These are phyloP conservation scores for Lathronympha strigana DNA, from an alignment of 2,888 invertebrate species.

Conservation along the genomic window DNA sequence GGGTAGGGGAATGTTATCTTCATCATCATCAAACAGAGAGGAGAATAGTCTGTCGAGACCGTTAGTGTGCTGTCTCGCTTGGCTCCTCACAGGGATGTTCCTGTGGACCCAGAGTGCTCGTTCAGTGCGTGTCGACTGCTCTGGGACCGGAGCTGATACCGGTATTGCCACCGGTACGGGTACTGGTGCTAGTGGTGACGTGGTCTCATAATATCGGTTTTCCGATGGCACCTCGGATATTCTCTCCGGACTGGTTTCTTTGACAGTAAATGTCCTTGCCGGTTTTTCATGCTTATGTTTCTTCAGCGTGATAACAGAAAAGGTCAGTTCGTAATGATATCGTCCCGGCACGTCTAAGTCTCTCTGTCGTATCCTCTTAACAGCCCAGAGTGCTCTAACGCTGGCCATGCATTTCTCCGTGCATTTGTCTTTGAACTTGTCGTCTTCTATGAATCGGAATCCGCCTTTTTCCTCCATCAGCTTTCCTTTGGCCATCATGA, in stretches of 20 bases:
- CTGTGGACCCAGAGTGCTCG: constrained; percentile 74
- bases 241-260: constrained; percentile 74
- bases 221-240: constrained; percentile 52
- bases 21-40: constrained; percentile 70
- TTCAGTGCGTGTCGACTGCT: constrained; percentile 57
- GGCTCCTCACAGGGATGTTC: constrained; percentile 63
- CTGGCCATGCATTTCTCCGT: constrained; percentile 77
- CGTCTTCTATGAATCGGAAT: constrained; percentile 83
- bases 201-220: constrained; percentile 47
- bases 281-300: constrained; percentile 78
- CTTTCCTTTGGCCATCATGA: constrained; percentile 86
- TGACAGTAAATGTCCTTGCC: constrained; percentile 86
- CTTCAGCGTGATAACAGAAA: constrained; percentile 83
- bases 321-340: constrained; percentile 86
- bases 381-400: constrained; percentile 87
- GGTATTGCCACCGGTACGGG: no score
- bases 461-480: constrained; percentile 81
- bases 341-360: constrained; percentile 76
- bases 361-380: constrained; percentile 87
- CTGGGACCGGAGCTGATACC: no score
- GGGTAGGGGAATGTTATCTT: constrained; percentile 56
- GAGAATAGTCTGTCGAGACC: constrained; percentile 73
- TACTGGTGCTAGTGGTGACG: constrained; percentile 7
- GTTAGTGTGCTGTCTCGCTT: constrained; percentile 55
- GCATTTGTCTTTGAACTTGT: constrained; percentile 64